phyloP scores from a whole-genome alignment of 1,140 invertebrate species.

The Augochlora pura region DNA sequence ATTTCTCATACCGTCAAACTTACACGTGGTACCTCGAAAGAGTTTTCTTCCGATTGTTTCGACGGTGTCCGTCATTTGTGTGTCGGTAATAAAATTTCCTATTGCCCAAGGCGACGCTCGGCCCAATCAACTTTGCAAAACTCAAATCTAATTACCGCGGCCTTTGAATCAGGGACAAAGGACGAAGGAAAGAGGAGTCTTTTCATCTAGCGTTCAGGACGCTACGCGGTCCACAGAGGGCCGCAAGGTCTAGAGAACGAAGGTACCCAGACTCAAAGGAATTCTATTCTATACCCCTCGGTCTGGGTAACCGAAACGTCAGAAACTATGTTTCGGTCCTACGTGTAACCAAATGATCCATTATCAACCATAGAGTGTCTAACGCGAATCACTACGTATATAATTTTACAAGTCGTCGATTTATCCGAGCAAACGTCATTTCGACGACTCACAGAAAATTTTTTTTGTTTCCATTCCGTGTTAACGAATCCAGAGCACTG shows the following conservation, averaged over 20 bases:
- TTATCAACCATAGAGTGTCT: not conserved
- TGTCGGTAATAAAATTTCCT: conserved; percentile 60
- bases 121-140: conserved; percentile 65
- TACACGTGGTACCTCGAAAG: conserved; percentile 25
- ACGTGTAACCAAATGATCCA: not conserved
- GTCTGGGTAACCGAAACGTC: conserved; percentile 1
- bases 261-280: conserved; percentile 20
- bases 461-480: too few relatives aligned
- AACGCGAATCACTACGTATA: not conserved
- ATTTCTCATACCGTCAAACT: conserved; percentile 24
- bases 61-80: conserved; percentile 48
- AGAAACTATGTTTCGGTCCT: not conserved
- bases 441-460: too few relatives aligned
- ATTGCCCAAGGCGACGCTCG: conserved; percentile 43
- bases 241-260: not conserved
- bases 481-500: too few relatives aligned
- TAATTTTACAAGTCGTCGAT: too few relatives aligned
- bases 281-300: conserved; percentile 17
- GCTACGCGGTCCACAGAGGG: conserved; percentile 24
- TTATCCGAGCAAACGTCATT: too few relatives aligned
- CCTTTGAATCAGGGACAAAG: conserved; percentile 60
- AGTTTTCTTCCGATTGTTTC: conserved; percentile 57
- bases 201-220: conserved; percentile 27
- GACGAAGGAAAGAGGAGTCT: conserved; percentile 37
- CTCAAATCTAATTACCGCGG: conserved; percentile 65